Base-by-base conservation (phyloP, 2,113 vertebrate species). In the Panurus biarmicus region DNA sequence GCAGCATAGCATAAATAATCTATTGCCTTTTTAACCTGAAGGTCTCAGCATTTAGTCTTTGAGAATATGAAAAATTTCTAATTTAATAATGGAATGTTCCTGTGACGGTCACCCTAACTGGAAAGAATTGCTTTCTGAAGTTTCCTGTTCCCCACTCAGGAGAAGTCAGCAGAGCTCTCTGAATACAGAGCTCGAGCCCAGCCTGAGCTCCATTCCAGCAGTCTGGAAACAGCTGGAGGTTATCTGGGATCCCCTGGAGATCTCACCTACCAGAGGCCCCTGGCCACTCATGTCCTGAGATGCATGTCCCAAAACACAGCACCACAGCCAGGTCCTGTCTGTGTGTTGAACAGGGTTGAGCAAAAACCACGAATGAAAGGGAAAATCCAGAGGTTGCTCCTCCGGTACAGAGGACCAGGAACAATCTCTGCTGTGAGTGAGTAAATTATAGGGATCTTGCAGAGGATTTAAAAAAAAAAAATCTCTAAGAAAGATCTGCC, bases 31-130 rank as follows among this genome's bases (percentile, higher is more conserved):
- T 87, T 89, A 91, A 91, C 74, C 48, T 54, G 74, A 69, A 90
- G 80, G 36, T 73, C 62, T 93, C 77, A 79, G 51, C 33, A 92
- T 69, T 89, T 85, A 62, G 23, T 94, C 81, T 82, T 93, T 62
- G 75, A 85, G 58, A 93, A 76, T 62, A 95, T 67, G 64, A 92
- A 94, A 70, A 44, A 70, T 44, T 58, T 74, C 56, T 58, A 42
- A 83, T 77, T 90, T 56, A 92, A 51, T 85, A 92, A 62, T 44
- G 33, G 28, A 76, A 76, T 58, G 69, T 70, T 90, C 58, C 82
- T 83, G 10, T 28, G 29, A 66, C 9, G 19, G 64, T 54, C 51
- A 76, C 42, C 65, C 40, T 42, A 66, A 66, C 23, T 29, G 38
- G 38, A 33, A 92, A 54, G 14, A 17, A 24, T 50, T 76, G 36